Base-by-base conservation (phyloP, 2,797 vertebrate genomes). In the Telmatherina bonti region DNA sequence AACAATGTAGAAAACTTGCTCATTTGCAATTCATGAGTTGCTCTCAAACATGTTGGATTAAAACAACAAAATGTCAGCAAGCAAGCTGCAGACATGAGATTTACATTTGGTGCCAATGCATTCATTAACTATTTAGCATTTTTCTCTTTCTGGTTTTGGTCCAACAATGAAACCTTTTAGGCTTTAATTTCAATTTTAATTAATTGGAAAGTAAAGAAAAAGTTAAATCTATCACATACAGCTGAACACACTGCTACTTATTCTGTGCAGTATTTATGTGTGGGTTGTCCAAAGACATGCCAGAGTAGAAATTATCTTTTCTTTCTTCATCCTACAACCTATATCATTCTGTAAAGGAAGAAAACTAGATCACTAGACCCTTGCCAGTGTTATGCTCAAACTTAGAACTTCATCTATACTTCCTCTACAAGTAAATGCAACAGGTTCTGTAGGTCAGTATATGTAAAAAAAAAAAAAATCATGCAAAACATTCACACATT, bases 271-370 rank as follows among this genome's bases (percentile, higher is more conserved):
- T 61, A 36, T 49, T 57, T 52, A 9, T 49, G 60, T 29, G n/a
- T 31, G 18, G 27, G 62, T 36, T 53, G 30, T 60, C 9, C 45
- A 67, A 55, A 35, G 53, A 74, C 15, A 61, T 51, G 57, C 53
- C 43, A 29, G 2, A 26, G 67, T 62, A 64, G 55, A 29, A 33
- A 66, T 33, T 2, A 24, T 16, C 47, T 36, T 67, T 55, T 53
- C 56, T 75, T 65, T 51, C 61, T 33, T 67, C 57, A 18, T 4
- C 61, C 60, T 70, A 31, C 66, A 41, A 45, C 30, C 7, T 60
- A 13, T 33, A 59, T 56, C 15, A 45, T n/a, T 64, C 33, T 47
- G 13, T 29, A 41, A 51, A 47, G 16, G 9, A 70, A 26, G 41
- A 55, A 65, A 47, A 22, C 26, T 43, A 62, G 22, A 29, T 26